Base-by-base conservation (phyloP, 2,797 vertebrate species). In the Corythornis leucogaster region DNA sequence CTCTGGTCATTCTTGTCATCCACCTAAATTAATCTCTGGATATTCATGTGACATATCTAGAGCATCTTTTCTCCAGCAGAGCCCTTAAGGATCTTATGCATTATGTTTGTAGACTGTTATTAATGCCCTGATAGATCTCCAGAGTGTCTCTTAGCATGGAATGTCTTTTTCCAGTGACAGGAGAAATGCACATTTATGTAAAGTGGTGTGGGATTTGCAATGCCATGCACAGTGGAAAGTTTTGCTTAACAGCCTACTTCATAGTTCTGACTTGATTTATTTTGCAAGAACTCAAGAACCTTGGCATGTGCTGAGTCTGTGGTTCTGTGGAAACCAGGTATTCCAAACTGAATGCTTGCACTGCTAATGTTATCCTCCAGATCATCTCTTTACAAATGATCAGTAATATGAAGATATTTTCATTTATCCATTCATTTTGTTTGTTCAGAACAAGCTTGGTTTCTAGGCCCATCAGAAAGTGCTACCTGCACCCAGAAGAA, bases 171-270 rank as follows among this genome's bases (percentile, higher is more conserved):
- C 61, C 67, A 86, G 69, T 61, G 48, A 67, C 33, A 88, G 57
- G 3, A 90, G 48, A 71, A 89, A 81, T 2, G 17, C 5, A 7
- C 42, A 50, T 73, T 90, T 77, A 54, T n/a, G 33, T 74, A 40
- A 90, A 91, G 54, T 21, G 46, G 25, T n/a, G 64, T 68, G 75
- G 50, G 75, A 90, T 92, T 89, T 88, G 68, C 78, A 76, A 40
- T 63, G 63, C 45, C 80, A 84, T 0, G 1, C 75, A 64, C 21
- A 71, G 50, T 7, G 16, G n/a, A 84, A 75, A 57, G 48, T 85
- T 67, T 64, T 79, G 74, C 45, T 87, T 86, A 89, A 85, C 67
- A 89, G 45, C n/a, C 63, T 35, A 18, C 51, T 84, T 73, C 80
- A 40, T 6, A 70, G 24, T 8, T 26, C 8, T 0, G 2, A 61